Conservation (phyloP, 1,140 invertebrate species). For the Centruroides vittatus region DNA sequence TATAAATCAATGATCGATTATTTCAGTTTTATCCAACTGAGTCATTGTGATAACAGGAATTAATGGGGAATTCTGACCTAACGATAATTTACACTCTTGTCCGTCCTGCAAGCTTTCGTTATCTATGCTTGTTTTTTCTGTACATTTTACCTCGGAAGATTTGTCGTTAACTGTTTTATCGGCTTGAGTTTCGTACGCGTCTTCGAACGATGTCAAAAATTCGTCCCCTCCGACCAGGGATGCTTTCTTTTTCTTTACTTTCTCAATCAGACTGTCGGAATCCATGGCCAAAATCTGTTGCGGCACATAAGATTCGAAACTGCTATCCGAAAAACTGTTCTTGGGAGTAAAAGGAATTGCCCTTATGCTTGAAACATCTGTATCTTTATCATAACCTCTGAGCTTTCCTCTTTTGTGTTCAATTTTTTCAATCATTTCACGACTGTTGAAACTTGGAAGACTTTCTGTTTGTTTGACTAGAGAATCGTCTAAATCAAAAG, state of each 20-base stretch:
- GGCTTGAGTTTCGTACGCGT: too few relatives aligned
- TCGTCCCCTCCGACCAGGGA: neutral
- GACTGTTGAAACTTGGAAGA: conserved; percentile 26
- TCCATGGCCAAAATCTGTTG: conserved; percentile 4
- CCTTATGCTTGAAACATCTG: conserved; percentile 6
- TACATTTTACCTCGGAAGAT: too few relatives aligned
- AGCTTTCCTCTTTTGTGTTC: conserved; percentile 22
- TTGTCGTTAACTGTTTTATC: too few relatives aligned
- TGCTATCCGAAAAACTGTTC: conserved; percentile 25
- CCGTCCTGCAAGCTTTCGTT: too few relatives aligned
- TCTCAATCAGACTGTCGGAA: neutral
- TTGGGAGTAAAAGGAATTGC: conserved; percentile 25
- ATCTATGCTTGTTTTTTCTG: too few relatives aligned
- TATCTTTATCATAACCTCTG: conserved; percentile 20
- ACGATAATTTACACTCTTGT: too few relatives aligned
- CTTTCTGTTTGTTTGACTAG: conserved; percentile 5
- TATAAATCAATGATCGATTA: too few relatives aligned
- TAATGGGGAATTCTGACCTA: too few relatives aligned
- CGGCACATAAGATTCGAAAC: conserved; percentile 20
- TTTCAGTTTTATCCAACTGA: too few relatives aligned
- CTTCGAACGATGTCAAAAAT: too few relatives aligned
- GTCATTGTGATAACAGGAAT: too few relatives aligned
- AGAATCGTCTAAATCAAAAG: conserved; percentile 10
- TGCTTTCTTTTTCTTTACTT: conserved; percentile 1
- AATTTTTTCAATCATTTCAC: conserved; percentile 27